Evolutionary conservation across 2,113 vertebrate species (phyloP).

Genomic region (Neopipo cinnamomea): DNA sequence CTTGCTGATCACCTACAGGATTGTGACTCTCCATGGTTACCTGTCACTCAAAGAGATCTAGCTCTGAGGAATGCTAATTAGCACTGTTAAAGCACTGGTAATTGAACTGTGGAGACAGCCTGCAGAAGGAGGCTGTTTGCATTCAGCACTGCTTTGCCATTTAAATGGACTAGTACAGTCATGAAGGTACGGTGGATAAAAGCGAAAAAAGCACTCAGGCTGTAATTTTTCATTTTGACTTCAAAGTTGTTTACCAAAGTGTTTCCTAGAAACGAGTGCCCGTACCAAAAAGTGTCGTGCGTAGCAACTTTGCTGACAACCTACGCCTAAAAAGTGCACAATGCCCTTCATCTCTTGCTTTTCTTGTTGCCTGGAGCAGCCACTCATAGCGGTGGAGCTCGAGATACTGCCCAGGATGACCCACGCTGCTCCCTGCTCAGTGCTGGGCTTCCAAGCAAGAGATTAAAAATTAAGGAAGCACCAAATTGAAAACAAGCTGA

Average conservation of each 20-base stretch:
- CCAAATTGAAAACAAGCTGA: not conserved
- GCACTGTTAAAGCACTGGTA: slow-evolving; percentile 60
- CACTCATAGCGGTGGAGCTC: not conserved
- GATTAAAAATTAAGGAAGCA: not conserved
- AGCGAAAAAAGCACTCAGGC: slow-evolving; percentile 41
- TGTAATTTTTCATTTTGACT: slow-evolving; percentile 54
- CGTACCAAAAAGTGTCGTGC: not conserved
- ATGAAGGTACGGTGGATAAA: slow-evolving; percentile 35
- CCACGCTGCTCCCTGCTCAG: rapidly evolving
- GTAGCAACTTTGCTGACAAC: not conserved
- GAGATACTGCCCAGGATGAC: not conserved
- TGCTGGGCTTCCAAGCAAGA: not conserved
- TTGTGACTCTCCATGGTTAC: slow-evolving; percentile 80
- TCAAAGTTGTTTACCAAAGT: slow-evolving; percentile 58
- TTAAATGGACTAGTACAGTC: slow-evolving; percentile 46
- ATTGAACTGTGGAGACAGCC: slow-evolving; percentile 70
- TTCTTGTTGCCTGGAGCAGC: not conserved
- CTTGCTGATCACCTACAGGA: slow-evolving; percentile 71
- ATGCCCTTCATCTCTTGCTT: not conserved
- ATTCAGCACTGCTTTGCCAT: slow-evolving; percentile 52
- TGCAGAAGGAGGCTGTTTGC: slow-evolving; percentile 44
- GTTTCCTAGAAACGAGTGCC: slow-evolving; percentile 34
- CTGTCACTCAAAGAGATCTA: slow-evolving; percentile 74
- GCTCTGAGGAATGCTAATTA: slow-evolving; percentile 79
- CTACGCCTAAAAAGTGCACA: not conserved